Conservation (phyloP, 2,113 vertebrate genomes). For the Scatophagus argus region DNA sequence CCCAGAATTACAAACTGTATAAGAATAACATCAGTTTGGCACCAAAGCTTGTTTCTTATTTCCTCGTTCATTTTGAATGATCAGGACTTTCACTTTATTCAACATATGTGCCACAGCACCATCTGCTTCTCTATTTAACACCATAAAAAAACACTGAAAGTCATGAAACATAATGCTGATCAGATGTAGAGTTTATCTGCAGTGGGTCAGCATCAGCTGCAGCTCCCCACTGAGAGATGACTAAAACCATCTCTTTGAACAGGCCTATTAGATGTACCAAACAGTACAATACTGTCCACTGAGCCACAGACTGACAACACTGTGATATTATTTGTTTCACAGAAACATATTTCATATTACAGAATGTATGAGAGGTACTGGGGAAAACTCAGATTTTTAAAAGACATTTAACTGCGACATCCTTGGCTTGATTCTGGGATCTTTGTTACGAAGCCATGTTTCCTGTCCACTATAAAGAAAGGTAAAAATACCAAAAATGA, state of each 20-base stretch:
- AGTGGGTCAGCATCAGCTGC: slow-evolving; percentile 5
- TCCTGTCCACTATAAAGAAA: background rate
- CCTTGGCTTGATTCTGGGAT: background rate
- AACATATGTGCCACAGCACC: background rate
- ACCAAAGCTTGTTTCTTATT: background rate
- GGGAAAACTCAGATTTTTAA: background rate
- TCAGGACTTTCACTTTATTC: background rate
- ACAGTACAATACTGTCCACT: background rate
- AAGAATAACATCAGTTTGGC: background rate
- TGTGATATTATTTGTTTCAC: too few species aligned
- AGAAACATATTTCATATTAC: too few species aligned
- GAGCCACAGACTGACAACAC: slow-evolving; percentile 9
- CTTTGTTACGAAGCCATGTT: background rate
- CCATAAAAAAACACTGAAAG: background rate
- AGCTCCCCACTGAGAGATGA: slow-evolving; percentile 25
- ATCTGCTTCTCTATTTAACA: background rate
- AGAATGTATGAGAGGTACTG: background rate
- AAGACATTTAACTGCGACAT: background rate
- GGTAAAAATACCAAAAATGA: too few species aligned
- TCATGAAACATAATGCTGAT: background rate
- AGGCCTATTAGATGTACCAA: slow-evolving; percentile 7
- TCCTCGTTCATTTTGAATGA: background rate
- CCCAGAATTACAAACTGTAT: background rate
- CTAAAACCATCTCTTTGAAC: slow-evolving; percentile 26
- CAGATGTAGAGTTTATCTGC: slow-evolving; percentile 20